Percentiles rank a stretch among this genome's conserved stretches.
phyloP scores from a whole-genome alignment of 2,888 invertebrate species.

The Pheosia tremula region DNA sequence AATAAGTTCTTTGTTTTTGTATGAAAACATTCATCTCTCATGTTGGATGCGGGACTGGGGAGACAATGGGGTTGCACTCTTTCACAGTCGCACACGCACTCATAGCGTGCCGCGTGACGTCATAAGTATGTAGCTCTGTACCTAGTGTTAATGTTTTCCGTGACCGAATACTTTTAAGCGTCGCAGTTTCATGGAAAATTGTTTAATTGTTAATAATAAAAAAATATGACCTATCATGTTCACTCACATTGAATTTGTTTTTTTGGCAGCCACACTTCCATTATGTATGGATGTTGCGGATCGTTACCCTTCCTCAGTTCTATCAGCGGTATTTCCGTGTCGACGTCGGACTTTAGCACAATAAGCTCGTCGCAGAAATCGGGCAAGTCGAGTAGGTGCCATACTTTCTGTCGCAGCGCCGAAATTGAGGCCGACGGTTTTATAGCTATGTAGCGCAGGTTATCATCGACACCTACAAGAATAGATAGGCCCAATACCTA shows the following conservation, averaged over 20 bases:
- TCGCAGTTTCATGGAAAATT: no score
- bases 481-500: not conserved
- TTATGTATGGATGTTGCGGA: constrained; percentile 65
- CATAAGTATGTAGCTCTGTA: no score
- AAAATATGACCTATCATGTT: not conserved
- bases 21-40: no score
- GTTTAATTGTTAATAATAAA: no score
- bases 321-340: constrained; percentile 62
- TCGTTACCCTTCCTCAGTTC: constrained; percentile 70
- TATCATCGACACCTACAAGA: constrained; percentile 57
- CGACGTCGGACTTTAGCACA: constrained; percentile 57
- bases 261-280: constrained; percentile 72
- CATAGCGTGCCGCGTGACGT: no score
- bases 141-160: no score
- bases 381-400: constrained; percentile 72
- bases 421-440: constrained; percentile 65
- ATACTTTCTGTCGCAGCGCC: constrained; percentile 70
- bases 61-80: no score
- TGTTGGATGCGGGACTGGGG: no score
- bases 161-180: no score
- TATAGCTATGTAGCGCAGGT: constrained; percentile 67
- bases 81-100: no score
- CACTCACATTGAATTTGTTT: constrained; percentile 44
- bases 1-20: no score
- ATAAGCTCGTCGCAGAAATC: constrained; percentile 77